A percentile compares a stretch with the other conserved stretches of the same genome.
Evolutionary conservation across 1,140 invertebrate genomes (phyloP).

Genomic region (Drosophila tristis): DNA sequence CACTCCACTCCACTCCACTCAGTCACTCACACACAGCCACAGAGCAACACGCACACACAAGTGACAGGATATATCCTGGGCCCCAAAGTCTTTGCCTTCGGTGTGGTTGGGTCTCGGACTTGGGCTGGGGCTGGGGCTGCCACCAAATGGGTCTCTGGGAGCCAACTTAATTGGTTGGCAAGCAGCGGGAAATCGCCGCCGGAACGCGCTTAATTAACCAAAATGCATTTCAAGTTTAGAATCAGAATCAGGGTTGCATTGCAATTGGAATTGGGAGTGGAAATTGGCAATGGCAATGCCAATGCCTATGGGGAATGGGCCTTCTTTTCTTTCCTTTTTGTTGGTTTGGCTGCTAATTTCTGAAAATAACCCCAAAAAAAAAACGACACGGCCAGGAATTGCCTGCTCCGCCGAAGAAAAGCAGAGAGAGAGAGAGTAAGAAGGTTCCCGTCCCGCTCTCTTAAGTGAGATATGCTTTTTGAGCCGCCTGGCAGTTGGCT

Average conservation of each 20-base stretch:
- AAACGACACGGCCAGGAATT: slow-evolving; percentile 34
- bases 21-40: background rate
- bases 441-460: background rate
- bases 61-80: slow-evolving; percentile 67
- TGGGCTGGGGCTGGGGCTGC: slow-evolving; percentile 9
- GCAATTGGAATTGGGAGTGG: background rate
- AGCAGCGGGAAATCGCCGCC: slow-evolving; percentile 78
- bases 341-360: slow-evolving; percentile 52
- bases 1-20: background rate
- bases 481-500: slow-evolving; percentile 26
- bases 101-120: slow-evolving; percentile 5
- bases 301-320: background rate
- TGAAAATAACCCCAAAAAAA: slow-evolving; percentile 16
- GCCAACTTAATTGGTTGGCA: slow-evolving; percentile 76
- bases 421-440: background rate
- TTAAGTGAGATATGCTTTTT: slow-evolving; percentile 56
- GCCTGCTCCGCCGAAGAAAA: background rate
- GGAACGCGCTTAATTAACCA: slow-evolving; percentile 80
- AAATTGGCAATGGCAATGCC: too few relatives aligned
- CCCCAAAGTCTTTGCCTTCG: slow-evolving; percentile 17
- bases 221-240: slow-evolving; percentile 72
- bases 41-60: slow-evolving; percentile 13
- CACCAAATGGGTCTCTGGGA: slow-evolving; percentile 48
- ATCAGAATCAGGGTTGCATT: slow-evolving; percentile 35
- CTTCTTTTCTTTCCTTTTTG: slow-evolving; percentile 13